Base-by-base conservation (phyloP, 2,888 invertebrate species). In the Dione juno region DNA sequence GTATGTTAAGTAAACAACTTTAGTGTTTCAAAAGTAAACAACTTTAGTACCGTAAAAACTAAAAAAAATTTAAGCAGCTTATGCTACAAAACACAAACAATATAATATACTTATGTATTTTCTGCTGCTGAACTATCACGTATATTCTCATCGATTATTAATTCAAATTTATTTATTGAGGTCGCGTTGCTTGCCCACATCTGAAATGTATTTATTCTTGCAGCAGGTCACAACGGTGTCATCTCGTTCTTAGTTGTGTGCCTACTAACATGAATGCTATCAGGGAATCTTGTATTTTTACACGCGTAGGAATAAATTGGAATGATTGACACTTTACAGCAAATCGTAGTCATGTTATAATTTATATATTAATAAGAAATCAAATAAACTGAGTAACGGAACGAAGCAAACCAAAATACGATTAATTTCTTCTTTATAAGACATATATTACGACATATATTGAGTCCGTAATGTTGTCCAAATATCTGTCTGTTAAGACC, bases 81-180 rank as follows among this genome's bases (percentile, higher is more conserved):
- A 11, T 13, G 14, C 21, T 53, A 53, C 19, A 28, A 28, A 14
- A 5, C 5, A 28, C 28, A 28, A 28, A 28, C 5, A 28, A 28
- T 28, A 28, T 28, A 28, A 28, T 28, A 28, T 28, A 28, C 28
- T 14, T 21, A 28, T 16, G 21, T 41, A 52, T 59, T 50, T 50
- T 68, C 37, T 45, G 28, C 53, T 53, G 37, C 43, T 45, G 43
- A 43, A 68, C 21, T 41, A 52, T 65, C 16, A 19, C 37, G n/a
- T 53, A 48, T 16, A 35, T 14, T 54, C 53, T 43, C 63, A 35
- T 63, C 53, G 45, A 68, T 14, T 48, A 71, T 61, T 67, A 53
- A 72, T 70, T 72, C 68, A 72, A 70, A 72, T 74, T 67, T 41
- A 74, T 69, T 74, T 73, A 73, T 72, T 70, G 63, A 70, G 70